Evolutionary conservation across 2,113 vertebrate genomes (phyloP), one percentile per base, ranked within the genome.

Genomic region (Apteryx owenii): DNA sequence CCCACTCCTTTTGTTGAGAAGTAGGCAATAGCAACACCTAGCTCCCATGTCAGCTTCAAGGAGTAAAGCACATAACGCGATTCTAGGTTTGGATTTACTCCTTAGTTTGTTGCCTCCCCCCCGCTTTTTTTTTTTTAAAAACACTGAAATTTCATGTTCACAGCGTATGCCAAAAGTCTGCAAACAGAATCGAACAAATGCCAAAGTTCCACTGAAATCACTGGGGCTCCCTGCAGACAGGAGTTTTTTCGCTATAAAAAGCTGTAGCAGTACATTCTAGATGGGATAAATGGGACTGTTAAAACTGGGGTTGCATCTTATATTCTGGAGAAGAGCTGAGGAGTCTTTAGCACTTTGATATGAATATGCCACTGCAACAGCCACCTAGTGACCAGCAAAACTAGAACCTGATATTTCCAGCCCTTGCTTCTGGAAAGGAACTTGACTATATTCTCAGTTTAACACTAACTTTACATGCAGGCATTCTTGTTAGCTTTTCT

Each of bases 371-470:
- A 8, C 31, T 7, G 46, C 81, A 66, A 65, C 42, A 46, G 23
- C 5, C 12, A 0, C n/a, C 40, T 1, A 36, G 11, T 40, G 75
- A 53, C 25, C 66, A 33, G 46, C 36, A 54, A 10, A 79, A 58
- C 2, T 4, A 8, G 25, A 13, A 8, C 44, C 56, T 0, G 3
- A 8, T 0, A 4, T 56, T 29, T 13, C 40, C 71, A 29, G 10
- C 33, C 2, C 3, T 7, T 0, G 1, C 76, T 85, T 48, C 75
- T 19, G 16, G 73, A 42, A 40, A 16, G 58, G 54, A 44, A 9
- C 21, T 2, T 17, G 48, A 1, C 10, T 0, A 0, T 8, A 2
- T 8, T 62, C 64, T 31, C 1, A 0, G 2, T n/a, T 53, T 54
- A 48, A 23, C 64, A 2, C 36, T 62, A 22, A 66, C 40, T 33